Evolutionary conservation across 2,797 vertebrate species (phyloP), one percentile per base, ranked within the genome.

Genomic region (Knipowitschia caucasica): DNA sequence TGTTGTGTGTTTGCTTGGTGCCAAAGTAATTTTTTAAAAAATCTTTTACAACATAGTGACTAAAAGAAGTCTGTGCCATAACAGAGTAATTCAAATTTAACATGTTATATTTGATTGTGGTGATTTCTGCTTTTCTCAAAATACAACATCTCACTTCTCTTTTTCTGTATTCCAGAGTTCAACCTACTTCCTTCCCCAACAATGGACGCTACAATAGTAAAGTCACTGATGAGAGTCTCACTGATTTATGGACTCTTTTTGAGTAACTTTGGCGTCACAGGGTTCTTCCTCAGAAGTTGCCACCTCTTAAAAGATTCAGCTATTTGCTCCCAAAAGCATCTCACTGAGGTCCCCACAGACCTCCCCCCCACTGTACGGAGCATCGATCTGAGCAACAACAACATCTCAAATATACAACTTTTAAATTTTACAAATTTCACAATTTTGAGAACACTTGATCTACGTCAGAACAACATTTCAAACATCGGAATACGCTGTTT

Each of bases 341-440:
- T 90, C 9, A n/a, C 0, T 0, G 5, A 29, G 0, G 68, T 91
- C 50, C 89, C 90, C 31, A 5, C 0, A 3, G 61, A 87, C n/a
- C 67, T 91, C 59, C 90, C 88, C 3, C 14, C 29, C 3, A 71
- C 49, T 0, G 70, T 83, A 17, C 43, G 4, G 2, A 30, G 15
- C n/a, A 47, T 89, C 1, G 78, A 89, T 47, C 63, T 92, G 30
- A 59, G 67, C 3, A 0, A 0, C 2, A 92, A 91, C 60, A 35
- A 9, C 0, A 86, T 91, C 10, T 10, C 56, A 30, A 59, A 14
- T 27, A 65, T 91, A 18, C 20, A 55, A 14, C 3, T 0, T 0
- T n/a, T 5, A 1, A 74, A 89, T 62, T 89, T 92, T 27, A 53
- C 42, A 42, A 2, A 65, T n/a, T 11, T 89, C 0, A 0, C 15